Evolutionary conservation across 2,113 vertebrate species (phyloP), one percentile per base, ranked within the genome.

Genomic region (Paralichthys olivaceus): DNA sequence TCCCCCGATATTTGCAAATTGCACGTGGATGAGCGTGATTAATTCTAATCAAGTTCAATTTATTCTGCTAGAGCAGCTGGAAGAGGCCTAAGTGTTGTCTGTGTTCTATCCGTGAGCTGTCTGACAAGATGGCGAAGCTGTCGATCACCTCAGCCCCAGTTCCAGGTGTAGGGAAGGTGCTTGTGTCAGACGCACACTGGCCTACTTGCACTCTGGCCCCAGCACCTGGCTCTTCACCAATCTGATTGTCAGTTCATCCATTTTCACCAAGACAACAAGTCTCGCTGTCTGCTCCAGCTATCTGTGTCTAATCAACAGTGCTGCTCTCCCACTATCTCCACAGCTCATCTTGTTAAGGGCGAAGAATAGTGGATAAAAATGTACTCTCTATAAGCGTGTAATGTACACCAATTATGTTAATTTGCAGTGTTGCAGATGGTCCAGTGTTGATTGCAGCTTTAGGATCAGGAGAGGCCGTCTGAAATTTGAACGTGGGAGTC

Each of bases 341-440:
- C 69, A 75, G 87, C 87, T 88, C 86, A 82, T 89, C 89, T 87
- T 89, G 88, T 91, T 89, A 85, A 87, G 79, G 76, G 69, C 65
- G 79, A 89, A 84, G 84, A 91, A 90, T 87, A 80, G 86, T 81
- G 87, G 87, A 74, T 91, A 86, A 82, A 91, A 91, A 89, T 84
- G 85, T 89, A 84, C 90, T 91, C 91, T 87, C 90, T 90, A 92
- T 93, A 93, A 92, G 89, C 87, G 83, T 91, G 92, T 90, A 91
- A 93, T 91, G 87, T 94, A 93, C 91, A 94, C 90, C 89, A 93
- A 94, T 94, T 94, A 94, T 94, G 93, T 74, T 93, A 93, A 95
- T 94, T 87, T 93, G 84, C 86, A 81, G 82, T 72, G 79, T 91
- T 93, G 91, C 94, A 94, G 94, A 94, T 94, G 93, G 94, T 89